phyloP scores from a whole-genome alignment of 2,113 vertebrate genomes.

The Notechis scutatus region DNA sequence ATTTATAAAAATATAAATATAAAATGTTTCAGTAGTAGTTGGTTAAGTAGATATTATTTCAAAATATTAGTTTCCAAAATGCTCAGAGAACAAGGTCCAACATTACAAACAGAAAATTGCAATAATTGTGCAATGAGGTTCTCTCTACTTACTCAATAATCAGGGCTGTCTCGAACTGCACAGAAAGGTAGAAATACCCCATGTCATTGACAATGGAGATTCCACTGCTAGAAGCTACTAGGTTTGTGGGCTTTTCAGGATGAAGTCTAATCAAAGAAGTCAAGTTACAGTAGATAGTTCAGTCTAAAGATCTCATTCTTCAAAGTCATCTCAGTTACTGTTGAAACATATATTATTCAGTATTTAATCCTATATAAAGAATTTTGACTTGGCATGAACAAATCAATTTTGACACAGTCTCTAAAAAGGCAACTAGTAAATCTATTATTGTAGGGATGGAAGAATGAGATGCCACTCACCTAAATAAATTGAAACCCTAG shows the following conservation, averaged over 20 bases:
- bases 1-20: too few species aligned
- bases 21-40: constrained; percentile 8
- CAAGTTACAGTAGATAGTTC: neutral
- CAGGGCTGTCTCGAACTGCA: neutral
- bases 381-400: neutral
- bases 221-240: neutral
- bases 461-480: neutral
- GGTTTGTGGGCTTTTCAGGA: neutral
- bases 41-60: neutral
- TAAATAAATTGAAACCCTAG: neutral
- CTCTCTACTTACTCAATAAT: neutral
- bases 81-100: neutral
- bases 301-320: neutral
- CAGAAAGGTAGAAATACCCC: neutral
- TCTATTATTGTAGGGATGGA: neutral
- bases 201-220: neutral
- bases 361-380: neutral
- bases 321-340: neutral
- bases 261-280: neutral
- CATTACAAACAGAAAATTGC: neutral
- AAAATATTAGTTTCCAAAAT: neutral
- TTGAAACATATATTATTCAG: neutral
- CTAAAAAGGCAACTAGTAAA: neutral
- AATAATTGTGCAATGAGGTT: neutral
- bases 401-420: neutral